A percentile compares a stretch with the other conserved stretches of the same genome.
phyloP scores from a whole-genome alignment of 2,797 vertebrate genomes.

The Telmatherina bonti region DNA sequence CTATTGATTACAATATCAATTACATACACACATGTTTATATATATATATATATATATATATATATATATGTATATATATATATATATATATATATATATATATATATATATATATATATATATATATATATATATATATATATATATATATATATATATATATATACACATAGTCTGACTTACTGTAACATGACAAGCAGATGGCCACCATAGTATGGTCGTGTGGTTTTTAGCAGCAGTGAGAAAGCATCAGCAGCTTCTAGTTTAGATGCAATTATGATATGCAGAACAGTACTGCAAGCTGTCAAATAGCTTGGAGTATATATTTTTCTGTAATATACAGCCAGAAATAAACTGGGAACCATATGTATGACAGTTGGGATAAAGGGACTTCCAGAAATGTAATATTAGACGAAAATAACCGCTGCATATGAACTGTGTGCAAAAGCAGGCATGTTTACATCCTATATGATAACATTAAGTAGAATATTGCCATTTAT shows the following conservation, averaged over 20 bases:
- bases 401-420: background rate
- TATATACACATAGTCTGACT: constrained; percentile 11
- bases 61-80: too few species aligned
- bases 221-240: too few species aligned
- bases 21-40: too few species aligned
- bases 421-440: background rate
- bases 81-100: too few species aligned
- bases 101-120: too few species aligned
- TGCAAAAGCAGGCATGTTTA: background rate
- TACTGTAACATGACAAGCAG: too few species aligned
- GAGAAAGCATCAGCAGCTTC: constrained; percentile 17
- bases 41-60: too few species aligned
- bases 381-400: constrained; percentile 6
- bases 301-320: constrained; percentile 7
- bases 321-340: constrained; percentile 8
- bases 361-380: constrained; percentile 2
- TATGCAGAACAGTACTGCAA: constrained; percentile 40
- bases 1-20: too few species aligned
- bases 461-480: constrained; percentile 4
- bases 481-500: background rate
- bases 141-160: too few species aligned
- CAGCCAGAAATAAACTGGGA: constrained; percentile 16
- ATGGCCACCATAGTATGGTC: too few species aligned
- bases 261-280: constrained; percentile 59
- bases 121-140: background rate